Evolutionary conservation across 2,113 vertebrate species (phyloP), one percentile per base, ranked within the genome.

Genomic region (Arizona elegans): DNA sequence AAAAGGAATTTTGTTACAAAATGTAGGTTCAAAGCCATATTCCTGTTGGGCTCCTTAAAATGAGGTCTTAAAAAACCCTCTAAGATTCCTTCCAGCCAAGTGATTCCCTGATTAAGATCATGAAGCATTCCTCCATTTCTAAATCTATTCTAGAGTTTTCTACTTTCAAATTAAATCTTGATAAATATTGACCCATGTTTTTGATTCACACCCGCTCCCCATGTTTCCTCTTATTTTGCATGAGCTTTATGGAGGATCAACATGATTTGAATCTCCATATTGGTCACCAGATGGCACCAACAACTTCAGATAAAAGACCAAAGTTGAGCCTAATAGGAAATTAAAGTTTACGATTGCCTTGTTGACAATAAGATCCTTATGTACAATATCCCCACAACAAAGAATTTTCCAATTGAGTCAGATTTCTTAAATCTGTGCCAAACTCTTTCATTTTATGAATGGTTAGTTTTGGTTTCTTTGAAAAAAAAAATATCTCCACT

Each of bases 251-350:
- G 33, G 21, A 21, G 17, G 11, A 24, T 52, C 19, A 38, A 4
- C 3, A 29, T 75, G 23, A 3, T 33, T 52, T 55, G 70, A 38
- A 8, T n/a, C 9, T 92, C 52, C 0, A 50, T 0, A 33, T 23
- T 43, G 2, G 26, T 92, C 95, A 87, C 94, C 93, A 92, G 95
- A 38, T 95, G 95, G 95, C 87, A 86, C 56, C 89, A 8, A 56
- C 21, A 88, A 7, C 75, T 53, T 54, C 86, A 2, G 47, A 26
- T 53, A 54, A 29, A 93, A 26, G 38, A 50, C 12, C 92, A 86
- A 26, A 85, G 3, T n/a, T 54, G 65, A 23, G 24, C 52, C 23
- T 88, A 24, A 91, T 86, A 81, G 19, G 3, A 43, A 33, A 62
- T 56, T 21, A 59, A 29, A 3, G 81, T 7, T 8, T 23, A 33